Evolutionary conservation across 2,113 vertebrate genomes (phyloP).

Genomic region (Myodes glareolus): DNA sequence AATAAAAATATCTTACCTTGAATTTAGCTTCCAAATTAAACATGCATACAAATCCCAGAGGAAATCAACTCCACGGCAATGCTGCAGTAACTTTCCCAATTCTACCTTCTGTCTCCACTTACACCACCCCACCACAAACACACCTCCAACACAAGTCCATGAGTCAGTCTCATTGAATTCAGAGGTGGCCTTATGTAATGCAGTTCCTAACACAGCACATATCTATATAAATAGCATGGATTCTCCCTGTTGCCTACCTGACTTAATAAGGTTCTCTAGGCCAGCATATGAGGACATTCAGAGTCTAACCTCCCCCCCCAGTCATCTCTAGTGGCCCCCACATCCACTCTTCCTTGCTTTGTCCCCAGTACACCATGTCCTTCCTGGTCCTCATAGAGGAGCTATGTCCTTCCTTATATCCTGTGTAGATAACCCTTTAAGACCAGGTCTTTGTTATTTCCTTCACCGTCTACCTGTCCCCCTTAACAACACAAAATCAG

Average conservation of each 20-base stretch:
- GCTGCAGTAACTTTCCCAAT: not conserved
- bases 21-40: constrained; percentile 32
- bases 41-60: not conserved
- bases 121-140: not conserved
- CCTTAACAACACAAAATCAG: not conserved
- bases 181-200: not conserved
- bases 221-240: not conserved
- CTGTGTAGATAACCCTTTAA: not conserved
- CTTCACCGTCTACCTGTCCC: not conserved
- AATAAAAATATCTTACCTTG: not conserved
- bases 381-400: not conserved
- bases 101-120: not conserved
- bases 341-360: not conserved
- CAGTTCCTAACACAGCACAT: not conserved
- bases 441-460: not conserved
- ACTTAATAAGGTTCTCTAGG: not conserved
- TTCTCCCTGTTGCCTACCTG: not conserved
- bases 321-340: not conserved
- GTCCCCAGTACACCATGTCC: not conserved
- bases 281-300: fast-evolving
- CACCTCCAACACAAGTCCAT: not conserved
- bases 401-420: not conserved
- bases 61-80: not conserved
- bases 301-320: not conserved
- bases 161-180: not conserved